Evolutionary conservation across 2,888 invertebrate species (phyloP).

Genomic region (Julus scandinavius): DNA sequence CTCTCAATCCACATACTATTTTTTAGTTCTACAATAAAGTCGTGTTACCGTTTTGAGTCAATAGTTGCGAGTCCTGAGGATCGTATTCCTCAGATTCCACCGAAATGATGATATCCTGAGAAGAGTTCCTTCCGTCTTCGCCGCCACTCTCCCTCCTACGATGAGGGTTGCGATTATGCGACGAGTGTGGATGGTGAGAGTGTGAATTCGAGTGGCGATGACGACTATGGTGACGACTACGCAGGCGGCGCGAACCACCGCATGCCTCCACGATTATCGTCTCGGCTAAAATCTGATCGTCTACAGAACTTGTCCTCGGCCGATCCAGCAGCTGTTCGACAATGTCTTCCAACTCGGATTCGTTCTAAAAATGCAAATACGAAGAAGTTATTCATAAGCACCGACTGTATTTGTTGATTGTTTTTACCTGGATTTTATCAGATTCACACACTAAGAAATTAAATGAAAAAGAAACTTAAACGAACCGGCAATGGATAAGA

Average conservation of each 20-base stretch:
- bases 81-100: conserved; percentile 64
- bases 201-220: conserved; percentile 30
- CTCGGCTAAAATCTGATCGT: conserved; percentile 65
- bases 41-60: conserved; percentile 63
- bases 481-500: conserved; percentile 52
- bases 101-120: conserved; percentile 59
- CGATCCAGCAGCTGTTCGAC: conserved; percentile 76
- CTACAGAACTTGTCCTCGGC: conserved; percentile 59
- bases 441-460: background rate
- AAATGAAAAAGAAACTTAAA: conserved; percentile 1
- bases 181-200: background rate
- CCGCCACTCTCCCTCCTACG: conserved; percentile 54
- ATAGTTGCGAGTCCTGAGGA: conserved; percentile 67
- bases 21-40: conserved; percentile 29
- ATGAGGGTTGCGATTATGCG: conserved; percentile 39
- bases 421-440: no score
- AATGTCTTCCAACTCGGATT: conserved; percentile 74
- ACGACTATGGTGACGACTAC: conserved; percentile 51
- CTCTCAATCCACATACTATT: no score
- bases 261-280: conserved; percentile 65
- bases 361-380: conserved; percentile 60
- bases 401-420: no score
- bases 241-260: conserved; percentile 56
- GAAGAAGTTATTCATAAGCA: background rate
- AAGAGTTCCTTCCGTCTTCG: conserved; percentile 54